phyloP scores from a whole-genome alignment of 1,140 invertebrate species.

The Diachasma alloeum region DNA sequence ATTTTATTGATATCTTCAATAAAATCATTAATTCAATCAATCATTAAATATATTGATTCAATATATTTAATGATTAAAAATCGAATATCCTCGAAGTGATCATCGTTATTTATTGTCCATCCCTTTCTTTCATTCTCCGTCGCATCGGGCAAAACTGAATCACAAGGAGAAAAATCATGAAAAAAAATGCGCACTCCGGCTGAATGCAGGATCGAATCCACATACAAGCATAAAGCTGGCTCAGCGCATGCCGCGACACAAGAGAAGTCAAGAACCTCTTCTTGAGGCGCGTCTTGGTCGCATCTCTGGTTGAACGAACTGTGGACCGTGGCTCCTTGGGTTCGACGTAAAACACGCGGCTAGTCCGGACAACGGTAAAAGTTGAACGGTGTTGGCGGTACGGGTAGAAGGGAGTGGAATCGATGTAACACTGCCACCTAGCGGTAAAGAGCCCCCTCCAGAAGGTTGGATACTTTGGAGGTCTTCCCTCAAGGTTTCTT shows the following conservation, averaged over 20 bases:
- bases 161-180: neutral
- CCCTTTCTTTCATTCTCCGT: neutral
- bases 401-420: slow-evolving; percentile 20
- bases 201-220: slow-evolving; percentile 25
- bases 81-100: too few species aligned
- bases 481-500: slow-evolving; percentile 27
- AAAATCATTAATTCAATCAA: too few species aligned
- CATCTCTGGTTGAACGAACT: slow-evolving; percentile 39
- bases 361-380: slow-evolving; percentile 35
- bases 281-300: slow-evolving; percentile 33
- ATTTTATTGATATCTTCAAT: too few species aligned
- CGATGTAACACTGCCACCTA: slow-evolving; percentile 40
- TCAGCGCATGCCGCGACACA: neutral
- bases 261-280: slow-evolving; percentile 36
- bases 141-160: neutral
- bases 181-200: slow-evolving; percentile 11
- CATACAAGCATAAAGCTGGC: slow-evolving; percentile 3
- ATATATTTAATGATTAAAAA: too few species aligned
- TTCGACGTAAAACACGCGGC: slow-evolving; percentile 31
- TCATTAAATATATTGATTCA: too few species aligned
- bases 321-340: slow-evolving; percentile 27
- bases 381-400: slow-evolving; percentile 23
- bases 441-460: slow-evolving; percentile 33
- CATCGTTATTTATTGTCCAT: neutral
- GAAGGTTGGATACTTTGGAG: neutral